A percentile compares a stretch with the other conserved stretches of the same genome.
These are phyloP conservation scores for Selenia dentaria DNA, from an alignment of 2,888 invertebrate species.

Conservation along the genomic window DNA sequence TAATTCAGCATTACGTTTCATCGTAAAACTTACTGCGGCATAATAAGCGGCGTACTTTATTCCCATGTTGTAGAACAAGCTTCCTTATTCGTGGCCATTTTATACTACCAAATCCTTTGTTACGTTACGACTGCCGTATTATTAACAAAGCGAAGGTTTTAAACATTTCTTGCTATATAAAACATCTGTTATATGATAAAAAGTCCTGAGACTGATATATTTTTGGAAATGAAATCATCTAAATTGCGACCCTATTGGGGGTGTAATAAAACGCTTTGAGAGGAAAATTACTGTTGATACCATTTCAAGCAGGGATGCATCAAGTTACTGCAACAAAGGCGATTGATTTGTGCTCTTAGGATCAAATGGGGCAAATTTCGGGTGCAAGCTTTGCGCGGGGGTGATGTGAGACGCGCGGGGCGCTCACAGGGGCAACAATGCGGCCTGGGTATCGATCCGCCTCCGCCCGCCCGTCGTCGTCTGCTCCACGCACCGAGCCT, in stretches of 20 bases:
- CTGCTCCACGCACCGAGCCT: constrained; percentile 65
- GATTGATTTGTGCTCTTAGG: constrained; percentile 76
- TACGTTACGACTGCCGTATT: constrained; percentile 14
- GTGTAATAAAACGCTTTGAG: constrained; percentile 8
- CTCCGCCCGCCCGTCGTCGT: constrained; percentile 58
- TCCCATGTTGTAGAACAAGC: constrained; percentile 38
- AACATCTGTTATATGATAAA: constrained; percentile 17
- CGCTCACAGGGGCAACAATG: constrained; percentile 73
- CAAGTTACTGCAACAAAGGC: constrained; percentile 77
- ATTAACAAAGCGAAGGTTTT: constrained; percentile 23
- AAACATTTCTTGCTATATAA: constrained; percentile 14
- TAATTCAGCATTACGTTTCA: constrained; percentile 48
- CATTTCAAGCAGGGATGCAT: constrained; percentile 49
- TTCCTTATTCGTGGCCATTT: constrained; percentile 39
- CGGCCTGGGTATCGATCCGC: constrained; percentile 80
- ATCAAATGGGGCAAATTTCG: constrained; percentile 80
- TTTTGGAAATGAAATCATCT: constrained; percentile 15
- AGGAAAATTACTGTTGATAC: constrained; percentile 22
- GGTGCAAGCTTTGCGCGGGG: constrained; percentile 63
- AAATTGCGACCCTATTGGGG: constrained; percentile 16
- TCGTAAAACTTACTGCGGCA: constrained; percentile 42
- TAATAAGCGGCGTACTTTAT: constrained; percentile 29
- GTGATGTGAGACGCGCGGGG: constrained; percentile 48
- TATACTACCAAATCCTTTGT: constrained; percentile 22
- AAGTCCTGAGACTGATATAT: neutral